Evolutionary conservation across 2,113 vertebrate species (phyloP).

Genomic region (Caranx melampygus): DNA sequence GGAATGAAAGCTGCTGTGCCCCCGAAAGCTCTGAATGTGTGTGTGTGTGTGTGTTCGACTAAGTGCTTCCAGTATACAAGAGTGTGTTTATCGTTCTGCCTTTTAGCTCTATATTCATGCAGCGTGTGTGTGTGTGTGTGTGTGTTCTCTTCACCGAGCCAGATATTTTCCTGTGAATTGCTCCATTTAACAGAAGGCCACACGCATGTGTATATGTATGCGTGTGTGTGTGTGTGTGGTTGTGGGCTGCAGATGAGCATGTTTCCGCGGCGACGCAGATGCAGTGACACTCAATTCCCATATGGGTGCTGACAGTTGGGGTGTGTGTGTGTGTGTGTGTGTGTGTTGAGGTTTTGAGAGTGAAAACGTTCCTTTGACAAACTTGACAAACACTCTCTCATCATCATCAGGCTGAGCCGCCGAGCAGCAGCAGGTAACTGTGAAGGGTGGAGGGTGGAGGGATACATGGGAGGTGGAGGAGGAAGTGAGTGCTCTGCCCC

Average conservation of each 20-base stretch:
- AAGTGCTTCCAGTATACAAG: conserved; percentile 40
- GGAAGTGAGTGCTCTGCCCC: too few relatives aligned
- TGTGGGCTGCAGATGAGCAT: conserved; percentile 2
- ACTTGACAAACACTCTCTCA: conserved; percentile 37
- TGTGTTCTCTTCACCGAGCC: conserved; percentile 27
- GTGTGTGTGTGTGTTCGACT: conserved; percentile 32
- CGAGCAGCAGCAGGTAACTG: background rate
- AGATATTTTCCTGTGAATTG: conserved; percentile 51
- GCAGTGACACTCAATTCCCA: conserved; percentile 38
- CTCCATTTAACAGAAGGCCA: conserved; percentile 56
- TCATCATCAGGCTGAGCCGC: conserved; percentile 22
- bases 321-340: background rate
- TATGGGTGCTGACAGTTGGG: conserved; percentile 23
- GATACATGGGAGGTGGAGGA: background rate
- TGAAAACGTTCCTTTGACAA: conserved; percentile 41
- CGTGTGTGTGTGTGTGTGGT: conserved; percentile 15
- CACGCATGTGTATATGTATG: background rate
- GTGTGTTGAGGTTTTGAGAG: conserved; percentile 11
- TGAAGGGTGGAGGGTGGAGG: background rate
- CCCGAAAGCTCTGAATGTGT: conserved; percentile 34
- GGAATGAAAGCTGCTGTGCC: conserved; percentile 58
- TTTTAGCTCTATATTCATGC: conserved; percentile 61
- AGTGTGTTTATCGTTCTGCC: conserved; percentile 48
- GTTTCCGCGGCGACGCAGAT: conserved; percentile 21
- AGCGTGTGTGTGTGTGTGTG: conserved; percentile 19